Base-by-base conservation (phyloP, 2,797 vertebrate species). In the Lepilemur ruficaudatus region DNA sequence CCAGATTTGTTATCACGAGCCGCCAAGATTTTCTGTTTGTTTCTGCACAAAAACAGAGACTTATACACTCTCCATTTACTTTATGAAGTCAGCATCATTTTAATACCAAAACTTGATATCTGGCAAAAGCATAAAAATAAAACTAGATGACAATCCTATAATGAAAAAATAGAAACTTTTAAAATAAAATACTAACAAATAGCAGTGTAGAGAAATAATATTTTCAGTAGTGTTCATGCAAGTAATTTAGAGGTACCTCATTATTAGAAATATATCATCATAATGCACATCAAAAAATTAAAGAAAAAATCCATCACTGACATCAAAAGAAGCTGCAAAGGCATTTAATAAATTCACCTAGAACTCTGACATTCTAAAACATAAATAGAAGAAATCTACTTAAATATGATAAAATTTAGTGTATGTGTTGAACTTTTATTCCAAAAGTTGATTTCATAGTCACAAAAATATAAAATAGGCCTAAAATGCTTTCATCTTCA, bases 401-500 rank as follows among this genome's bases (percentile, higher is more conserved):
- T 78, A 88, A 52, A 12, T 63, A 43, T 73, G 15, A 73, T 57
- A 88, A 69, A 89, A 55, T 18, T 43, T 81, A 89, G 32, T 46
- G 15, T 57, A 59, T 75, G 30, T 83, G 41, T 89, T 93, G 69
- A 46, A 63, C 1, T 50, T 76, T 96, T 90, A 61, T 35, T 84
- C 23, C 61, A n/a, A 65, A 93, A 73, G 8, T 52, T 65, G 48
- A 32, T 43, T 91, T 91, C 32, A 61, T 91, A 43, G 50, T 72
- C 61, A 52, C 43, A 75, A 93, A 73, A 73, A 88, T 89, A 38
- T 63, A 32, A 92, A 92, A 50, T 80, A 88, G 69, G 30, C 61
- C 23, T 52, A 97, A 96, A 96, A 93, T 95, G 22, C 55, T 82
- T 95, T 85, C 46, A 86, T 96, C 75, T 59, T 89, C 41, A 94